phyloP scores from a whole-genome alignment of 2,797 vertebrate genomes.

The Nothura maculosa region DNA sequence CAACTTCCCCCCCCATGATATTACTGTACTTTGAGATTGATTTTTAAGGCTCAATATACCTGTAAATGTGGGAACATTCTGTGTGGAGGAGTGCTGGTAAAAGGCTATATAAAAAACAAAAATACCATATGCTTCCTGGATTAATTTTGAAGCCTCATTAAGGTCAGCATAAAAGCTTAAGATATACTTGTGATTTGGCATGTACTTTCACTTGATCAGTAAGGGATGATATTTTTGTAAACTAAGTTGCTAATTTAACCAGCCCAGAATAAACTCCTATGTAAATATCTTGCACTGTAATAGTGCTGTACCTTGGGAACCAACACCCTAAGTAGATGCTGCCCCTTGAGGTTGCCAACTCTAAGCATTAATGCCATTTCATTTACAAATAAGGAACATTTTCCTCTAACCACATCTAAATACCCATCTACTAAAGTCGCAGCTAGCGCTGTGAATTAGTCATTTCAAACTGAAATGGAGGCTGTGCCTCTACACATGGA shows the following conservation, averaged over 20 bases:
- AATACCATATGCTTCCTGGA: constrained; percentile 80
- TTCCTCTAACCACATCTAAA: background rate
- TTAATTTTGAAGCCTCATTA: constrained; percentile 81
- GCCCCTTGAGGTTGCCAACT: constrained; percentile 56
- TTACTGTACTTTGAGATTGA: constrained; percentile 12
- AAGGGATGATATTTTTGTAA: constrained; percentile 76
- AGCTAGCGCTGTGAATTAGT: background rate
- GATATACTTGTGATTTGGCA: constrained; percentile 74
- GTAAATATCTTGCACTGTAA: constrained; percentile 70
- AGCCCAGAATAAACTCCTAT: constrained; percentile 72
- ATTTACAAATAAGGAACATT: constrained; percentile 6
- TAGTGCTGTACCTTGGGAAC: constrained; percentile 54
- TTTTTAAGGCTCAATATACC: constrained; percentile 61
- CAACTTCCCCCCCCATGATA: background rate
- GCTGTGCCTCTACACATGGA: background rate
- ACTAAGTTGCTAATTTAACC: constrained; percentile 76
- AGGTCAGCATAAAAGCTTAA: constrained; percentile 77
- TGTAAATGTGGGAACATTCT: constrained; percentile 75
- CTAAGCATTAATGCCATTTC: constrained; percentile 23
- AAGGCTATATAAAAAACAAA: constrained; percentile 80
- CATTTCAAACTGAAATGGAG: background rate
- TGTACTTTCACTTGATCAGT: constrained; percentile 74
- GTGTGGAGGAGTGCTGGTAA: constrained; percentile 75
- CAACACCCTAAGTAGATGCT: constrained; percentile 32
- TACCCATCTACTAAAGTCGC: background rate